A percentile compares a stretch with the other conserved stretches of the same genome.
These are phyloP conservation scores for Lagopus muta DNA, from an alignment of 2,113 vertebrate genomes.

Conservation along the genomic window DNA sequence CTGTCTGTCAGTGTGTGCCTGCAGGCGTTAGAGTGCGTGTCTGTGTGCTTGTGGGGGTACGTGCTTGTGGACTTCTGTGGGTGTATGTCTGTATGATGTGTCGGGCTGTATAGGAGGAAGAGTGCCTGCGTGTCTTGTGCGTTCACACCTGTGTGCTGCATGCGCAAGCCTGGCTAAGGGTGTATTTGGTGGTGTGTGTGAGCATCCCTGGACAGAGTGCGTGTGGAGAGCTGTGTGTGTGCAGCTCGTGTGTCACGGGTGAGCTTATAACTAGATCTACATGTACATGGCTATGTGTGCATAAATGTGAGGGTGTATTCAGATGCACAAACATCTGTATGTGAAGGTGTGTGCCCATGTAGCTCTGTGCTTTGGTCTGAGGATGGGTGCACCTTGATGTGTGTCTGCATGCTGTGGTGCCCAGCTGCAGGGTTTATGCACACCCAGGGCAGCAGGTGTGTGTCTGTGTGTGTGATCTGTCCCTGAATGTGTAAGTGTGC, in stretches of 20 bases:
- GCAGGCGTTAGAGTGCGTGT: neutral
- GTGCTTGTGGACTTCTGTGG: too few relatives aligned
- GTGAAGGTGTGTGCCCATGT: neutral
- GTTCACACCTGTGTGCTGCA: neutral
- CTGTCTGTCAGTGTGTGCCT: neutral
- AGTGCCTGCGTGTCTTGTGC: fast-evolving
- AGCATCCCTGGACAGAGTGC: neutral
- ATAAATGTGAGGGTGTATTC: fast-evolving
- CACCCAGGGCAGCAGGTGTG: too few relatives aligned
- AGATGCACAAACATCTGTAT: fast-evolving
- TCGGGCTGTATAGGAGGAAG: too few relatives aligned
- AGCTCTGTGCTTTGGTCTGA: fast-evolving
- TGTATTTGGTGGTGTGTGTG: fast-evolving
- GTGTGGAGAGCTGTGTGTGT: neutral
- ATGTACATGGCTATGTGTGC: neutral
- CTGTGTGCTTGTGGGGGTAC: fast-evolving
- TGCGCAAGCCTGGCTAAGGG: neutral
- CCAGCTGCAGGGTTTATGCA: neutral
- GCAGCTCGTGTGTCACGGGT: neutral
- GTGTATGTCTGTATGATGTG: neutral
- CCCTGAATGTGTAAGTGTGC: fast-evolving
- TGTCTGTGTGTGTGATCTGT: neutral
- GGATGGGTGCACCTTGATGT: too few relatives aligned
- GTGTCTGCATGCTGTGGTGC: neutral
- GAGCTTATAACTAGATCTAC: neutral